These are phyloP conservation scores for Lindbergichthys nudifrons DNA, from an alignment of 2,797 vertebrate species.

Conservation along the genomic window DNA sequence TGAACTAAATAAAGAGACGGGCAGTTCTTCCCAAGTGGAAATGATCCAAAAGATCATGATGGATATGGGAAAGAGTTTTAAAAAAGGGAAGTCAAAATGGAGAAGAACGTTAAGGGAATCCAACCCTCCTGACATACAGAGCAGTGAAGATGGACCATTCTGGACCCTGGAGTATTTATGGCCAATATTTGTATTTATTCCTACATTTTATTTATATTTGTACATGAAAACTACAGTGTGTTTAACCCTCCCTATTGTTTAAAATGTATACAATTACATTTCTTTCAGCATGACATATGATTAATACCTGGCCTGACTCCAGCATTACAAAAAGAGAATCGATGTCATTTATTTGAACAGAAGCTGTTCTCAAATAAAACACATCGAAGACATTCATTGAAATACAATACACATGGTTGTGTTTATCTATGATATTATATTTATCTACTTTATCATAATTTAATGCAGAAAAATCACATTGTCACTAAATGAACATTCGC, in stretches of 20 bases:
- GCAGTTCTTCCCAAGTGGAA: slow-evolving; percentile 1
- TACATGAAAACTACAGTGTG: background rate
- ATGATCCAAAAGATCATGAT: background rate
- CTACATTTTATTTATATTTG: background rate
- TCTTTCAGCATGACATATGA: background rate
- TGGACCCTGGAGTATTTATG: background rate
- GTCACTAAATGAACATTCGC: background rate
- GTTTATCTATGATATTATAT: background rate
- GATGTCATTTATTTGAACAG: background rate
- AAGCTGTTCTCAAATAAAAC: background rate
- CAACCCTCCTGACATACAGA: background rate
- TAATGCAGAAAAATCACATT: background rate
- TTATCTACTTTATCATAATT: background rate
- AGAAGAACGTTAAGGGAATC: slow-evolving; percentile 22
- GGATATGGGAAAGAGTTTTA: background rate
- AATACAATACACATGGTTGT: background rate
- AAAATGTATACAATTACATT: background rate
- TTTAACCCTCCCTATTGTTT: background rate
- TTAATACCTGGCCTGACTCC: background rate
- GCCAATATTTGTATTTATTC: slow-evolving; percentile 9
- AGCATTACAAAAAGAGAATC: background rate
- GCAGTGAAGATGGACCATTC: background rate
- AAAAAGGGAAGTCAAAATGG: slow-evolving; percentile 41
- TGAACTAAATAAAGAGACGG: background rate
- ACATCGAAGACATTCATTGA: background rate